Percentiles rank a stretch among this genome's conserved stretches.
These are phyloP conservation scores for Rhinichthys osculus DNA, from an alignment of 2,797 vertebrate species.

Conservation along the genomic window DNA sequence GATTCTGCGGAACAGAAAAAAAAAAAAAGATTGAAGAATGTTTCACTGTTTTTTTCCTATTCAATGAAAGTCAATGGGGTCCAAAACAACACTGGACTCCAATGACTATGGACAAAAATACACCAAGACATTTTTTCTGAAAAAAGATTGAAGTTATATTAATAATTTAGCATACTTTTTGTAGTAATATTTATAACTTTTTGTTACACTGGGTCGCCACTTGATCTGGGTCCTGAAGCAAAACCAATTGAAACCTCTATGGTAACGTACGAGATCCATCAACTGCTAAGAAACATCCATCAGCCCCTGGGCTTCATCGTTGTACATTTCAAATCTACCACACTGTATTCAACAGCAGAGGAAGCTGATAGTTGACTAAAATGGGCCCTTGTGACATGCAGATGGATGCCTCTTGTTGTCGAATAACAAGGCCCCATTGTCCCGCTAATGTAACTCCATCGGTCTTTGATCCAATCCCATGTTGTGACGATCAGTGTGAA, in stretches of 20 bases:
- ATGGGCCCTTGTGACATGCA: slow-evolving; percentile 68
- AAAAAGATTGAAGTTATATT: background rate
- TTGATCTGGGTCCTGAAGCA: background rate
- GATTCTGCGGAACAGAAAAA: background rate
- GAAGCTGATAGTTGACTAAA: slow-evolving; percentile 59
- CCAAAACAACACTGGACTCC: background rate
- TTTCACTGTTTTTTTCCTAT: background rate
- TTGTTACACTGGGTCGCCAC: background rate
- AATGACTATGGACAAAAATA: background rate
- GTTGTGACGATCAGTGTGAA: slow-evolving; percentile 82
- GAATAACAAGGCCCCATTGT: slow-evolving; percentile 81
- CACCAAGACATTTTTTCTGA: background rate
- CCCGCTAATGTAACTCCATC: slow-evolving; percentile 81
- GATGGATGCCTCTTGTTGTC: slow-evolving; percentile 77
- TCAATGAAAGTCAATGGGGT: background rate
- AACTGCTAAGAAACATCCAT: slow-evolving; percentile 39
- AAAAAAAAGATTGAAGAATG: background rate
- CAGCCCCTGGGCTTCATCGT: slow-evolving; percentile 42
- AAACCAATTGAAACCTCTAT: slow-evolving; percentile 9
- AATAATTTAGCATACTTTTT: background rate
- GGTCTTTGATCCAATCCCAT: slow-evolving; percentile 85
- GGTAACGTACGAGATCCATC: slow-evolving; percentile 22
- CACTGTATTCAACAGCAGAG: slow-evolving; percentile 61
- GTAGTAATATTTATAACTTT: background rate
- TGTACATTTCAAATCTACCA: slow-evolving; percentile 48